Percentiles rank a stretch among this genome's conserved stretches.
phyloP scores from a whole-genome alignment of 2,797 vertebrate species.

The Capromys pilorides region DNA sequence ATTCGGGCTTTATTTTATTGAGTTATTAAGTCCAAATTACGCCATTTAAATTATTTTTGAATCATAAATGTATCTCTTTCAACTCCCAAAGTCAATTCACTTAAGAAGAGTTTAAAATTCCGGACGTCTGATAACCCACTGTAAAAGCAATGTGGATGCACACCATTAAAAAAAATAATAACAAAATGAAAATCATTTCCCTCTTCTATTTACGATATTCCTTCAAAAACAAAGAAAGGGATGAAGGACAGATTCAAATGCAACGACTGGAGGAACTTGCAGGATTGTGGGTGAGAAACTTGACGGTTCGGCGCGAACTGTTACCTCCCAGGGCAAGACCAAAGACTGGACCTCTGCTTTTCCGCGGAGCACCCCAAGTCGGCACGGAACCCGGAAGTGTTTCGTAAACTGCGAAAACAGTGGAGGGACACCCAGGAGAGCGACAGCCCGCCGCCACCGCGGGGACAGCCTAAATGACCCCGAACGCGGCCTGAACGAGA shows the following conservation, averaged over 20 bases:
- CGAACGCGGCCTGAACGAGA: no score
- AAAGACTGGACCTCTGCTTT: rapidly evolving
- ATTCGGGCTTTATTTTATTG: not conserved
- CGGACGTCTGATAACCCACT: not conserved
- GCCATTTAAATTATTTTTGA: conserved; percentile 45
- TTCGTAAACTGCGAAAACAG: not conserved
- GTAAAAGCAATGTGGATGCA: not conserved
- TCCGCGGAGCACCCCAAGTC: rapidly evolving
- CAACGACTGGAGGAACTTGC: not conserved
- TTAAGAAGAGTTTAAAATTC: conserved; percentile 22
- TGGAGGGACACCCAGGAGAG: rapidly evolving
- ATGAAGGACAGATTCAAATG: not conserved
- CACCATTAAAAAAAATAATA: not conserved
- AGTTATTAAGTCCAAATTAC: not conserved
- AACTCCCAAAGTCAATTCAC: not conserved
- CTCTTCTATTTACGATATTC: not conserved
- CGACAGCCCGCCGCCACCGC: not conserved
- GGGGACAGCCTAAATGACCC: rapidly evolving
- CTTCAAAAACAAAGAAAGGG: not conserved
- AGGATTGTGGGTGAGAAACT: not conserved
- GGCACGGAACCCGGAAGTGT: conserved; percentile 27
- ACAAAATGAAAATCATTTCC: not conserved
- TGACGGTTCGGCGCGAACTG: not conserved
- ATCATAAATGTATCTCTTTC: not conserved
- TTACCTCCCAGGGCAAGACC: not conserved